phyloP scores from a whole-genome alignment of 1,140 invertebrate genomes.

The Chelonus insularis region DNA sequence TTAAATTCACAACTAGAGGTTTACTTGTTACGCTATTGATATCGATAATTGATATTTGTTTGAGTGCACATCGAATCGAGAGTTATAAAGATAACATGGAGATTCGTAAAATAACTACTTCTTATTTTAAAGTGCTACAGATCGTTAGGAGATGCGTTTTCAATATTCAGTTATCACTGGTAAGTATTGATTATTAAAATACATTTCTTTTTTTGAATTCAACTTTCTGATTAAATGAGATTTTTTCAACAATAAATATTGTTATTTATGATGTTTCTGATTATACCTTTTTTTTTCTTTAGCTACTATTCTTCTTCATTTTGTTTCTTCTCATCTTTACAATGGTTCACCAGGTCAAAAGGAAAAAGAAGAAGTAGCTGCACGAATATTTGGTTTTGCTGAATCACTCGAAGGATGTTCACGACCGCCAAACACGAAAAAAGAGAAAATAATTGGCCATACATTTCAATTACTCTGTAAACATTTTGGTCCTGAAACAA shows the following conservation, averaged over 20 bases:
- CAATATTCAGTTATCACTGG: background rate
- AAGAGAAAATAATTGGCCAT: constrained; percentile 18
- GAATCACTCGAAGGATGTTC: constrained; percentile 11
- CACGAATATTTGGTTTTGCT: constrained; percentile 10
- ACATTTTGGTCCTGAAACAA: constrained; percentile 16
- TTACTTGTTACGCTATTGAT: background rate
- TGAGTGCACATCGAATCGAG: constrained; percentile 6
- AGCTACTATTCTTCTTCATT: no score
- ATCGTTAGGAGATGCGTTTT: constrained; percentile 6
- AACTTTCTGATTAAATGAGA: background rate
- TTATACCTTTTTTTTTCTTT: no score
- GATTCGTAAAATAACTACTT: background rate
- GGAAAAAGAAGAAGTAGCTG: background rate
- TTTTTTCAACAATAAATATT: no score
- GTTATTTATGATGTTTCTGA: no score
- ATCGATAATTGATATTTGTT: constrained; percentile 1
- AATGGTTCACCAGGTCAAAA: background rate
- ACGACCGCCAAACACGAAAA: background rate
- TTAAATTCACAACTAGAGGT: background rate
- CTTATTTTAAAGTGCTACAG: background rate
- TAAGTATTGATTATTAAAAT: background rate
- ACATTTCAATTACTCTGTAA: constrained; percentile 17
- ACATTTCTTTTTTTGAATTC: background rate
- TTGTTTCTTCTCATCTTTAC: no score
- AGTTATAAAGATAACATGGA: constrained; percentile 23